These are phyloP conservation scores for Melipona bicolor DNA, from an alignment of 2,888 invertebrate species.

Conservation along the genomic window DNA sequence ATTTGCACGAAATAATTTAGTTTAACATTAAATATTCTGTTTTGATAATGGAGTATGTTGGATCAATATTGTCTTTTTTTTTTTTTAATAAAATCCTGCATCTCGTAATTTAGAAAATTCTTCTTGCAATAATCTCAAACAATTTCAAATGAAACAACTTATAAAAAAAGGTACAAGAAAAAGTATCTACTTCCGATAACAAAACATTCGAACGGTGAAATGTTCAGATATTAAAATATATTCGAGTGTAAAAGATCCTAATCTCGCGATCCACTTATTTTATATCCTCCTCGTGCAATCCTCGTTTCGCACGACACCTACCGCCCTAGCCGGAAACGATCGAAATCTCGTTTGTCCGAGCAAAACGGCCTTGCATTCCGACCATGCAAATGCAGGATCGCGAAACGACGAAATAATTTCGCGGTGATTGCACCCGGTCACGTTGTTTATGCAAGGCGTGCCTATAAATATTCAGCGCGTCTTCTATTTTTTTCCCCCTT, in stretches of 20 bases:
- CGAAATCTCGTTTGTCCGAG: not conserved
- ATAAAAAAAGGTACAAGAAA: no score
- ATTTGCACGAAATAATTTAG: no score
- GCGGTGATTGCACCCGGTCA: slow-evolving; percentile 22
- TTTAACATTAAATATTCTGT: no score
- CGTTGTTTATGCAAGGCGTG: slow-evolving; percentile 41
- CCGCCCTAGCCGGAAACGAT: not conserved
- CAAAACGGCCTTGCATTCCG: not conserved
- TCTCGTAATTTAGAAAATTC: no score
- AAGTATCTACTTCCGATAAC: no score
- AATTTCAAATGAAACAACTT: no score
- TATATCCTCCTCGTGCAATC: not conserved
- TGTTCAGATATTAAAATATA: no score
- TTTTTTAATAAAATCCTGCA: no score
- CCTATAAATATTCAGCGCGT: slow-evolving; percentile 41
- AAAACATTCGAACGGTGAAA: no score
- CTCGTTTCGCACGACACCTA: not conserved
- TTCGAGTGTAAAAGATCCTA: not conserved
- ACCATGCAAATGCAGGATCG: slow-evolving; percentile 25
- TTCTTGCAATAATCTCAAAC: no score
- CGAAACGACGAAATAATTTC: slow-evolving; percentile 35
- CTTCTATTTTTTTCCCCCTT: not conserved
- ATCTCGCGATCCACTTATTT: not conserved
- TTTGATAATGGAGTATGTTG: no score
- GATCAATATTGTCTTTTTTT: no score